A percentile compares a stretch with the other conserved stretches of the same genome.
phyloP scores from a whole-genome alignment of 53 echinoderm and acorn worm species.

The Apostichopus leukothele region DNA sequence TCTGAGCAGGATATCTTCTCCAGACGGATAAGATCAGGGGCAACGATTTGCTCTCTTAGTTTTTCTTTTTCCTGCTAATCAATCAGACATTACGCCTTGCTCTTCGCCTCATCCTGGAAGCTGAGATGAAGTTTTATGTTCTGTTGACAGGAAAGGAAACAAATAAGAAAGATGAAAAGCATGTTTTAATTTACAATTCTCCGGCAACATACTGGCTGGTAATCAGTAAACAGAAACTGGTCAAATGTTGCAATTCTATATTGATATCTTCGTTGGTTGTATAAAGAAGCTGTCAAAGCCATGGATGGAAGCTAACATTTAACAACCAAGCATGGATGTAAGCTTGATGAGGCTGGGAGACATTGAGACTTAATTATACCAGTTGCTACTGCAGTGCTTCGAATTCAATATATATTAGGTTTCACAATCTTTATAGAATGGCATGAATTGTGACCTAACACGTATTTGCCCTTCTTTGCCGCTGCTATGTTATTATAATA shows the following conservation, averaged over 20 bases:
- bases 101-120: constrained; percentile 40
- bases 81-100: constrained; percentile 30
- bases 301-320: not conserved
- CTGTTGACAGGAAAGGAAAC: constrained; percentile 1
- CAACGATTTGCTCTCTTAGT: not conserved
- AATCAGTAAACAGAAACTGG: not conserved
- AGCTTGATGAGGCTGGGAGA: too few species aligned
- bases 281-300: not conserved
- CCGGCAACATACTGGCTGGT: constrained; percentile 9
- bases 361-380: too few species aligned
- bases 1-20: too few species aligned
- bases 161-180: constrained; percentile 6
- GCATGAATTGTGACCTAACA: too few species aligned
- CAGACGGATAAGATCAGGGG: not conserved
- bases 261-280: too few species aligned
- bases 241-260: too few species aligned
- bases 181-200: constrained; percentile 13
- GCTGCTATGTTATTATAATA: too few species aligned
- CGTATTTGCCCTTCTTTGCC: too few species aligned
- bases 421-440: too few species aligned
- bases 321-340: too few species aligned
- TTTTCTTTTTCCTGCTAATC: not conserved
- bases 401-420: too few species aligned
- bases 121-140: constrained; percentile 10
- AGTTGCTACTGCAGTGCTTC: too few species aligned